Evolutionary conservation across 2,113 vertebrate species (phyloP).

Genomic region (Crotophaga sulcirostris): DNA sequence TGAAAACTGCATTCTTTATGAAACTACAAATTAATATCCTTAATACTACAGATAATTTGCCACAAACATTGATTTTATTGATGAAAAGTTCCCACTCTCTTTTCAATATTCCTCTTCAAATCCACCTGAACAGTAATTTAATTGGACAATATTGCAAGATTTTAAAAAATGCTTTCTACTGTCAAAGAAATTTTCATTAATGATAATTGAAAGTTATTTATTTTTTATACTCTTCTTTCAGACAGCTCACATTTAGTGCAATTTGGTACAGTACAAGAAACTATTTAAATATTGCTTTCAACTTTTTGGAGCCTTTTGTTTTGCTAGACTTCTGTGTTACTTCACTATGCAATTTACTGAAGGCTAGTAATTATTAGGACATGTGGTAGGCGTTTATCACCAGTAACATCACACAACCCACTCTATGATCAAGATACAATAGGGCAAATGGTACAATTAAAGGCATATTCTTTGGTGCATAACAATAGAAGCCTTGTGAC

Average conservation of each 20-base stretch:
- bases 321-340: conserved; percentile 67
- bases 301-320: conserved; percentile 71
- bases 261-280: conserved; percentile 29
- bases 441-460: conserved; percentile 84
- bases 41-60: not conserved
- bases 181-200: not conserved
- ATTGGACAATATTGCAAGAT: not conserved
- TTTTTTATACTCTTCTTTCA: conserved; percentile 13
- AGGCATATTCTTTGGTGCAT: conserved; percentile 78
- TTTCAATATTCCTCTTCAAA: not conserved
- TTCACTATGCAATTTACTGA: conserved; percentile 73
- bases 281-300: conserved; percentile 66
- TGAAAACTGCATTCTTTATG: not conserved
- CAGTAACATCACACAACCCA: conserved; percentile 70
- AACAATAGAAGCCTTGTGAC: conserved; percentile 83
- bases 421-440: conserved; percentile 77
- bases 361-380: conserved; percentile 81
- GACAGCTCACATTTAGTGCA: conserved; percentile 19
- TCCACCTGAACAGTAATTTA: not conserved
- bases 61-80: not conserved
- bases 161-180: not conserved
- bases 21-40: not conserved
- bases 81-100: not conserved
- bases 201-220: conserved; percentile 22
- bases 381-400: conserved; percentile 75